These are phyloP conservation scores for Dendrolimus punctatus DNA, from an alignment of 1,140 invertebrate species.

Conservation along the genomic window DNA sequence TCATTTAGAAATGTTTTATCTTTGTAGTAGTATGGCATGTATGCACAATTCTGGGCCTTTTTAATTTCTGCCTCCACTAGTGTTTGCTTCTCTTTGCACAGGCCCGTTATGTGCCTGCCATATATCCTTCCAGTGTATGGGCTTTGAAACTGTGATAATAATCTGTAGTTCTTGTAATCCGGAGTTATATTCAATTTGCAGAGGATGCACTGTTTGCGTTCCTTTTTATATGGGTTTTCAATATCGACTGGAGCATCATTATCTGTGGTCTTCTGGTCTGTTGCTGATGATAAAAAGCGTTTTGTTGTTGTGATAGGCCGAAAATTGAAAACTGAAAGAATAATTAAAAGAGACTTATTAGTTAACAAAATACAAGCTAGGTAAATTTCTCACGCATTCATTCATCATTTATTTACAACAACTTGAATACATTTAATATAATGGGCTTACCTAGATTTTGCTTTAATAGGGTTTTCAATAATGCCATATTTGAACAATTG, in stretches of 20 bases:
- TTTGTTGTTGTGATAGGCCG: conserved; percentile 15
- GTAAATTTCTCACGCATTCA: too few species aligned
- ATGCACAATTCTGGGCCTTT: conserved; percentile 81
- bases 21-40: conserved; percentile 86
- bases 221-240: conserved; percentile 88
- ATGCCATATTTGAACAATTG: too few species aligned
- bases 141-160: conserved; percentile 96
- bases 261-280: conserved; percentile 37
- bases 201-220: conserved; percentile 84
- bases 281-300: conserved; percentile 19
- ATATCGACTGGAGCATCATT: conserved; percentile 77
- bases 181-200: conserved; percentile 88
- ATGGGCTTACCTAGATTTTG: too few species aligned
- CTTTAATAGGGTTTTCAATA: too few species aligned
- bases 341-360: neutral
- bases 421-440: too few species aligned
- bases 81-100: conserved; percentile 84
- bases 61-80: conserved; percentile 79
- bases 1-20: conserved; percentile 84
- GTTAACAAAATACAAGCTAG: too few species aligned
- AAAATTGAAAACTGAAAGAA: neutral
- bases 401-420: too few species aligned
- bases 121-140: conserved; percentile 93
- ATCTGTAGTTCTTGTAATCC: conserved; percentile 93
- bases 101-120: conserved; percentile 91